These are phyloP conservation scores for Acanthacorydalis orientalis DNA, from an alignment of 2,888 invertebrate species.

Conservation along the genomic window DNA sequence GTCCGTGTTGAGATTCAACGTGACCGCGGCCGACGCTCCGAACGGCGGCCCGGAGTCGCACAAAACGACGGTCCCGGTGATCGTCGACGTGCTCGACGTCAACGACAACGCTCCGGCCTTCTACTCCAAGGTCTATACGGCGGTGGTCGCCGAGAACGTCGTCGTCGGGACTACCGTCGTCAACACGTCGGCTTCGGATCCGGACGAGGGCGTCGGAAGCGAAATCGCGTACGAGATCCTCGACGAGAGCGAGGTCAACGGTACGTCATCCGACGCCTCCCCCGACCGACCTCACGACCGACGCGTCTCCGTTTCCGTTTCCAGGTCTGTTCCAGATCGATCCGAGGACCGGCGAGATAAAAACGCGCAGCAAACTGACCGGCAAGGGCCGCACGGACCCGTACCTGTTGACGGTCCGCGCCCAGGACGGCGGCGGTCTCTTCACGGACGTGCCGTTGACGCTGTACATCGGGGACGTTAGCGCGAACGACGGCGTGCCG, in stretches of 20 bases:
- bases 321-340: conserved; percentile 56
- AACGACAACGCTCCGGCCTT: conserved; percentile 65
- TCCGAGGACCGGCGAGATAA: conserved; percentile 45
- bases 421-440: conserved; percentile 50
- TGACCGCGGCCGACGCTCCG: conserved; percentile 61
- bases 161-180: conserved; percentile 45
- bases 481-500: conserved; percentile 66
- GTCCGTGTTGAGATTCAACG: conserved; percentile 46
- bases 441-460: conserved; percentile 43
- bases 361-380: conserved; percentile 44
- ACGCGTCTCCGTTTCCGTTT: too few species aligned
- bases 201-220: conserved; percentile 58
- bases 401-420: conserved; percentile 48
- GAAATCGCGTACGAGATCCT: conserved; percentile 54
- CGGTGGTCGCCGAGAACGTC: conserved; percentile 64
- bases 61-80: conserved; percentile 42
- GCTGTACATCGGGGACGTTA: conserved; percentile 61
- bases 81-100: conserved; percentile 55
- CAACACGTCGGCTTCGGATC: conserved; percentile 54
- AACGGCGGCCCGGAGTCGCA: conserved; percentile 45
- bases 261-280: conserved; percentile 21
- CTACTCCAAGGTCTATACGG: conserved; percentile 42
- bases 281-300: too few species aligned
- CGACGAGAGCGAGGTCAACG: conserved; percentile 55
- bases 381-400: conserved; percentile 62